A percentile compares a stretch with the other conserved stretches of the same genome.
Evolutionary conservation across 1,140 invertebrate species (phyloP).

Genomic region (Pachypsylla venusta): DNA sequence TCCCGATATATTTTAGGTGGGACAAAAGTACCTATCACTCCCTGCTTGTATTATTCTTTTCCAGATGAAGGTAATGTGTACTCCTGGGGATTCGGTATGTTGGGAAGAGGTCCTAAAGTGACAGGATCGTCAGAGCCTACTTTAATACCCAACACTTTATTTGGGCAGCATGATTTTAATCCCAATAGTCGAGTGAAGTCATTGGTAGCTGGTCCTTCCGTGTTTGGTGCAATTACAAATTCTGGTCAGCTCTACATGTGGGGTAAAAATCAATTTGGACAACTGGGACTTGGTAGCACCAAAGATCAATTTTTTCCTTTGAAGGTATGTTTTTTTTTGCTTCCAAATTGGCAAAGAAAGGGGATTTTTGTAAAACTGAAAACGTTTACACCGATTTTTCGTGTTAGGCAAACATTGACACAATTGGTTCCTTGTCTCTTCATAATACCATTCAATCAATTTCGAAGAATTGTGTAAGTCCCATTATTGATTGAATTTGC

Average conservation of each 20-base stretch:
- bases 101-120: constrained; percentile 72
- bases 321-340: constrained; percentile 40
- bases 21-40: too few species aligned
- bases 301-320: constrained; percentile 80
- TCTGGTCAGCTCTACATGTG: constrained; percentile 73
- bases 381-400: too few species aligned
- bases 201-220: constrained; percentile 55
- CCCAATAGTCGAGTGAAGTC: constrained; percentile 45
- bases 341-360: too few species aligned
- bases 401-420: too few species aligned
- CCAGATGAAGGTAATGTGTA: constrained; percentile 66
- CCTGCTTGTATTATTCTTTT: constrained; percentile 20
- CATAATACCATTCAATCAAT: too few species aligned
- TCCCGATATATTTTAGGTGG: too few species aligned
- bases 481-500: too few species aligned
- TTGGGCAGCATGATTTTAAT: constrained; percentile 71
- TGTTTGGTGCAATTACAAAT: constrained; percentile 65
- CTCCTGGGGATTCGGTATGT: constrained; percentile 83
- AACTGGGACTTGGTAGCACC: constrained; percentile 59
- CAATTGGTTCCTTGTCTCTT: too few species aligned
- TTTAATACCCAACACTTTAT: constrained; percentile 57
- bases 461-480: too few species aligned
- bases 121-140: constrained; percentile 46
- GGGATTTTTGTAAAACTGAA: too few species aligned
- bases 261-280: constrained; percentile 71